A percentile compares a stretch with the other conserved stretches of the same genome.
Evolutionary conservation across 1,140 invertebrate species (phyloP).

Genomic region (Philotrypesis tridentata): DNA sequence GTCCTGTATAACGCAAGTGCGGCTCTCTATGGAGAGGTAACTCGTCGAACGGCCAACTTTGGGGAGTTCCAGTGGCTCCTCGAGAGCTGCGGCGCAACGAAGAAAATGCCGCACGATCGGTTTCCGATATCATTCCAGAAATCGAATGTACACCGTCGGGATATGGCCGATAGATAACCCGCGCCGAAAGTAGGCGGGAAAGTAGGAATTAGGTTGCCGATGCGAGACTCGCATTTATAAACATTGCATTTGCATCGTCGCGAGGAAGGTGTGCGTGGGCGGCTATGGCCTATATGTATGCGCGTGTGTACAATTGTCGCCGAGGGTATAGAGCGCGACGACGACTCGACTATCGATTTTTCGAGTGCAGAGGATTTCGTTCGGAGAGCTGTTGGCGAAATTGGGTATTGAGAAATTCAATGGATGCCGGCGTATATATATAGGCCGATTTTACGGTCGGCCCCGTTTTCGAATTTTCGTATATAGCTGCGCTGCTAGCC

Average conservation of each 20-base stretch:
- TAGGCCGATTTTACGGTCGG: background rate
- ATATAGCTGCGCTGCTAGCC: background rate
- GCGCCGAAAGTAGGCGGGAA: slow-evolving; percentile 10
- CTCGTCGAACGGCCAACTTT: background rate
- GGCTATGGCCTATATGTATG: no score
- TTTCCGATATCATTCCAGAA: slow-evolving; percentile 38
- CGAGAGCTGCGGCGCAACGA: background rate
- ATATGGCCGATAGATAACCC: background rate
- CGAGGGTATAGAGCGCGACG: background rate
- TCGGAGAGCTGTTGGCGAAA: background rate
- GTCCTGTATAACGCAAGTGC: no score
- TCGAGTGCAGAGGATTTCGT: background rate
- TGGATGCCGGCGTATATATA: background rate
- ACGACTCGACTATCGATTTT: background rate
- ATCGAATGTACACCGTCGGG: slow-evolving; percentile 22
- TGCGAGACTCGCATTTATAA: slow-evolving; percentile 31
- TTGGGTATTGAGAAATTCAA: slow-evolving; percentile 25
- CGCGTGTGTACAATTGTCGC: background rate
- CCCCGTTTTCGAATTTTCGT: background rate
- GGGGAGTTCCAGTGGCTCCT: background rate
- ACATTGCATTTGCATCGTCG: slow-evolving; percentile 44
- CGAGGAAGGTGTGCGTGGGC: background rate
- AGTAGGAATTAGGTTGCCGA: slow-evolving; percentile 36
- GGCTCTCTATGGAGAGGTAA: no score
- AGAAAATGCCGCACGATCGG: background rate